Conservation (phyloP, 2,797 vertebrate genomes). For the Staurois parvus region DNA sequence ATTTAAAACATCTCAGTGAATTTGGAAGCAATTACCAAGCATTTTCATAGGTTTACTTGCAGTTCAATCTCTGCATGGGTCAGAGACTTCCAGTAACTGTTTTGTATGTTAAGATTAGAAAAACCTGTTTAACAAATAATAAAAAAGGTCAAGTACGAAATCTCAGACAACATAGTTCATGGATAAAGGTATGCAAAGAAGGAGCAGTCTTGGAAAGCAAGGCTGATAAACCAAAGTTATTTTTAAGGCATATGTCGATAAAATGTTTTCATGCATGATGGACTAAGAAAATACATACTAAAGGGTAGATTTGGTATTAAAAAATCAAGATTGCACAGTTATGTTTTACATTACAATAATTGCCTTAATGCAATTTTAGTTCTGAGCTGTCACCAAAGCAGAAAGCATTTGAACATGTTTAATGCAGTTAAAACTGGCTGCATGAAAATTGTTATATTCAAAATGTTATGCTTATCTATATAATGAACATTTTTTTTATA, state of each 20-base stretch:
- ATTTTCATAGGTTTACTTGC: conserved; percentile 53
- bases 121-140: conserved; percentile 48
- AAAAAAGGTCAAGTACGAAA: not conserved
- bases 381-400: not conserved
- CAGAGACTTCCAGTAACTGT: conserved; percentile 51
- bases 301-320: not conserved
- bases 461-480: no score
- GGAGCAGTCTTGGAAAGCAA: not conserved
- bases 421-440: no score
- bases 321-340: not conserved
- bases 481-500: no score
- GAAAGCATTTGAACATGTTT: no score
- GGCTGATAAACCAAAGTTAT: not conserved
- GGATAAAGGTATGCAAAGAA: not conserved
- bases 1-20: conserved; percentile 45
- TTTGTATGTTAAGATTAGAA: conserved; percentile 48
- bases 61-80: conserved; percentile 57
- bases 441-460: no score
- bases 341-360: not conserved
- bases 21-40: conserved; percentile 56
- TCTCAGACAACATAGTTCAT: not conserved
- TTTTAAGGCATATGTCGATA: not conserved
- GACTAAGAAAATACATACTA: no score
- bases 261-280: no score
- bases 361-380: not conserved